Base-by-base conservation (phyloP, 2,888 invertebrate genomes). In the Resseliella maxima region DNA sequence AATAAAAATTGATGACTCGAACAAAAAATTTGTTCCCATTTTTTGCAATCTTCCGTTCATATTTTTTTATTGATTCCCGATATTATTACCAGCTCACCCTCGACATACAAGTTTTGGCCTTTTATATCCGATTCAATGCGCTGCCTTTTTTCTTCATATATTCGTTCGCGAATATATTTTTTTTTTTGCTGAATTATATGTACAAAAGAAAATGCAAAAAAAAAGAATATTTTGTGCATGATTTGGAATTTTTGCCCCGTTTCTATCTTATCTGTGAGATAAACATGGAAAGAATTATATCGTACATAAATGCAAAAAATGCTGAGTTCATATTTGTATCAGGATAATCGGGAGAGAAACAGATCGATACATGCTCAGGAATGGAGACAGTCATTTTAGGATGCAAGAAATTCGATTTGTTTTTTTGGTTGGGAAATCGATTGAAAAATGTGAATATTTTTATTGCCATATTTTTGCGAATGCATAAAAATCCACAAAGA, bases 1-100 rank as follows among this genome's bases (percentile, higher is more conserved):
- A 83, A 83, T 83, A 83, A 83, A 83, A 83, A 83, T 83, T 83
- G 83, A 83, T 83, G 83, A 83, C 38, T 83, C 83, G 83, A 83
- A 83, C 83, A 83, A 83, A 83, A n/a, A 83, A 72, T 72, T 72
- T 72, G 72, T 15, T 72, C 72, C 31, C 72, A 72, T 72, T 72
- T 72, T 72, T 72, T 72, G 72, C 72, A 72, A 72, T 72, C 72
- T 72, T 15, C 31, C 31, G 31, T 72, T 72, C 72, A 72, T 72
- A 31, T 72, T 31, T 72, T 31, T 72, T 83, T 38, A 38, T 83
- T 36, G 38, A 83, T 83, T 83, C 83, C 24, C 83, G 38, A 38
- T 38, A 38, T 83, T 83, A 83, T 83, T 83, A 38, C 38, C 38
- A 83, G 72, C 15, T 21, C 83, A 83, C 83, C 83, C 83, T 38